Evolutionary conservation across 2,113 vertebrate genomes (phyloP), one percentile per base, ranked within the genome.

Genomic region (Dendrocopos noguchii): DNA sequence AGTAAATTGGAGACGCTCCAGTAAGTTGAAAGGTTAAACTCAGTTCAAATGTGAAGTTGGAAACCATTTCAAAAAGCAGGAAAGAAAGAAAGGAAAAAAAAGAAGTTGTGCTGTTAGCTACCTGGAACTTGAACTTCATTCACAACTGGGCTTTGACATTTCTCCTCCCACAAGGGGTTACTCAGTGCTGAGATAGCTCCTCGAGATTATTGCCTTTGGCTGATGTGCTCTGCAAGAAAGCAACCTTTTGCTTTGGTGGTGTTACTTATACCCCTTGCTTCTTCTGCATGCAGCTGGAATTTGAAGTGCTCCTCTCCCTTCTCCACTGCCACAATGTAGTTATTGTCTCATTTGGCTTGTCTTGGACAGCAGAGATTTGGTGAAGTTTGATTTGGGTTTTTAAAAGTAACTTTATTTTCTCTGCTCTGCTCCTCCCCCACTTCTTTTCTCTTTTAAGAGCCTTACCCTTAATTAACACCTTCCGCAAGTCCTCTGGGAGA

Each of bases 141-240:
- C 79, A 67, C 75, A 70, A 70, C 44, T 75, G n/a, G 20, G 24
- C 57, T 57, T 84, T 89, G 84, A 55, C 7, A 0, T 78, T 95
- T 95, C 83, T 91, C 11, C 4, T 88, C 88, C 42, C 82, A 78
- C 90, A 80, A 95, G 68, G 92, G 85, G 92, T 96, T 95, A 94
- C 87, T 91, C 7, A 71, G 91, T 71, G 68, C 93, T 72, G 93
- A 91, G 92, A 90, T 44, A 57, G 72, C 93, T 77, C 84, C 72
- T 44, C 67, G 88, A 61, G 85, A 36, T 95, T 95, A 95, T 95
- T 96, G 83, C 95, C 83, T 88, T 96, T 96, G 95, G 95, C 95
- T 50, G 73, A 90, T n/a, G 73, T 44, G 70, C 93, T 80, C 74
- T 42, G 80, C 31, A 20, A 8, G 90, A 89, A 80, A 93, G 95